Percentiles rank a stretch among this genome's conserved stretches.
These are phyloP conservation scores for Saiga tatarica DNA, from an alignment of 2,113 vertebrate genomes.

Conservation along the genomic window DNA sequence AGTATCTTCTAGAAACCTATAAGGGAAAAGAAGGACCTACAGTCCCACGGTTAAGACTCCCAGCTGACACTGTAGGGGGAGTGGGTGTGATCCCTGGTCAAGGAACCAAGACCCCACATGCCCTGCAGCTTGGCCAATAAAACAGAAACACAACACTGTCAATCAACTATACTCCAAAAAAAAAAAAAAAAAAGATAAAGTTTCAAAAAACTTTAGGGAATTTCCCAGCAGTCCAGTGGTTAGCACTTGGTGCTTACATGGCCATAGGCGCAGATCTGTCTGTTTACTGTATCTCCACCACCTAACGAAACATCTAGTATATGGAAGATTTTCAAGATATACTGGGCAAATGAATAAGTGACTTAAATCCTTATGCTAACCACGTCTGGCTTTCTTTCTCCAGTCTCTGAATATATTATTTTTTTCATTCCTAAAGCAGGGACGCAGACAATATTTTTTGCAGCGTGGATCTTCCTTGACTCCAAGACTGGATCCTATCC, in stretches of 20 bases:
- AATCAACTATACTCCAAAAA: neutral
- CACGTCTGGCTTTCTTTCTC: neutral
- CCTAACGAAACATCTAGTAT: neutral
- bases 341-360: neutral
- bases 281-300: neutral
- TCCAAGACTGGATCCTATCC: neutral
- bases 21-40: neutral
- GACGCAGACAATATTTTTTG: neutral
- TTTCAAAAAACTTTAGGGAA: neutral
- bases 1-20: neutral
- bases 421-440: neutral
- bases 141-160: neutral
- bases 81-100: neutral
- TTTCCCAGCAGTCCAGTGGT: neutral
- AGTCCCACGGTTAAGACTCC: neutral
- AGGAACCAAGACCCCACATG: neutral
- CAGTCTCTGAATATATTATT: neutral
- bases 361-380: neutral
- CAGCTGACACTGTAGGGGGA: neutral
- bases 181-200: neutral
- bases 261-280: neutral
- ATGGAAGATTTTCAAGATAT: neutral
- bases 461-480: neutral
- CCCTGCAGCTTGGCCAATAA: neutral
- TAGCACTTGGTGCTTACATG: neutral